These are phyloP conservation scores for Rhincodon typus DNA, from an alignment of 2,797 vertebrate species.

Conservation along the genomic window DNA sequence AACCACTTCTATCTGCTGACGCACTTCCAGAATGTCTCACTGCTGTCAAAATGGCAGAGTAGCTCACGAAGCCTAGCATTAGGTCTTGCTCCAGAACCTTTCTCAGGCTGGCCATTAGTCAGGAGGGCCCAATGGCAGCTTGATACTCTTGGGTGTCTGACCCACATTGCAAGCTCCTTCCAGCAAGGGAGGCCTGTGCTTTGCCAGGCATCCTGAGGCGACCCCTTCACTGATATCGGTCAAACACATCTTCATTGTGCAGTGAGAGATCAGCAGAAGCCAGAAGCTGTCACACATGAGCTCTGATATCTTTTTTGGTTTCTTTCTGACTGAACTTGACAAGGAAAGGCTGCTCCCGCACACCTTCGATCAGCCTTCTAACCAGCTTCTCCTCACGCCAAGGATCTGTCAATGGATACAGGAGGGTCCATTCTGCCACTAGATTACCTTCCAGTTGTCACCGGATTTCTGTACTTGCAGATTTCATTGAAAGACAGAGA, in stretches of 20 bases:
- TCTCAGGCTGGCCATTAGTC: neutral
- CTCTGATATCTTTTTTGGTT: too few relatives aligned
- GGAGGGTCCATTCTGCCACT: neutral
- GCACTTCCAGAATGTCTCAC: neutral
- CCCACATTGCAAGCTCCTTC: neutral
- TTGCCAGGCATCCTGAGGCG: neutral
- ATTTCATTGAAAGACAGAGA: neutral
- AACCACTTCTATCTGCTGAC: neutral
- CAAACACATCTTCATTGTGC: neutral
- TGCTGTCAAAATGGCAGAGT: neutral
- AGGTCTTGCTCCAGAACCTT: neutral
- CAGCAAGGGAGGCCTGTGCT: neutral
- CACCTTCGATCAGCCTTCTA: too few relatives aligned
- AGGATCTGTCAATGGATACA: neutral
- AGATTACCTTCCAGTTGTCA: neutral
- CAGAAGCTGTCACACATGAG: neutral
- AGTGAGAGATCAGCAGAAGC: neutral
- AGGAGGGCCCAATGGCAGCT: neutral
- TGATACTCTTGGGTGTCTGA: neutral
- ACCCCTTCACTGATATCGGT: neutral
- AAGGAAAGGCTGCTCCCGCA: too few relatives aligned
- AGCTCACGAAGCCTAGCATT: neutral
- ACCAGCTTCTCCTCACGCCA: neutral
- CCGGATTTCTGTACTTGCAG: neutral
- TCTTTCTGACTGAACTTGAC: too few relatives aligned